Conservation (phyloP, 2,113 vertebrate species). For the Tyrannus savana region DNA sequence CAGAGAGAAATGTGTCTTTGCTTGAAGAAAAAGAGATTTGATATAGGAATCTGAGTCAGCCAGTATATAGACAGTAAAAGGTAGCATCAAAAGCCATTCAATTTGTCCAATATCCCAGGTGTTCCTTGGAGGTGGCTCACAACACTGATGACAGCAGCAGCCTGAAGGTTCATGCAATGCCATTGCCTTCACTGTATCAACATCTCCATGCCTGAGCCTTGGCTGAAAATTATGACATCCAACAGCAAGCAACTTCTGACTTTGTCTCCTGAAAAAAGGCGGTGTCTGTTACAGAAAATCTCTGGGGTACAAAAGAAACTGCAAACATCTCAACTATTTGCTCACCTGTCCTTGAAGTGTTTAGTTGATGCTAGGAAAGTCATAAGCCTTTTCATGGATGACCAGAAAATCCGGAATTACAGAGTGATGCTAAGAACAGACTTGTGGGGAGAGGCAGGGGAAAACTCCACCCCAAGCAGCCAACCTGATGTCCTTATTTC, state of each 20-base stretch:
- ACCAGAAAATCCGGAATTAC: background rate
- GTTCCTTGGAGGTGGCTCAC: background rate
- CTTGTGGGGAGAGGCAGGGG: background rate
- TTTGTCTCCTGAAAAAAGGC: background rate
- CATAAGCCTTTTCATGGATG: background rate
- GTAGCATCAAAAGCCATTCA: background rate
- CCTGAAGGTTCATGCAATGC: background rate
- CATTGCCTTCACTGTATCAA: background rate
- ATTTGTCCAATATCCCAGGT: background rate
- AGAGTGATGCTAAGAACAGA: background rate
- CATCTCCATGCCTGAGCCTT: background rate
- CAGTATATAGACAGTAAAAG: background rate
- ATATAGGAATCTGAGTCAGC: background rate
- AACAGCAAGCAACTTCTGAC: background rate
- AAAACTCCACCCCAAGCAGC: background rate
- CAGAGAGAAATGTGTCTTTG: background rate
- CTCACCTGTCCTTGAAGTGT: background rate
- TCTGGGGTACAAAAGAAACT: background rate
- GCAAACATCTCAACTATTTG: background rate
- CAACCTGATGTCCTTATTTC: background rate
- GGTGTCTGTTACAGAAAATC: background rate
- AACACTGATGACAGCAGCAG: background rate
- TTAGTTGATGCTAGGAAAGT: background rate
- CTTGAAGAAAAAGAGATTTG: background rate
- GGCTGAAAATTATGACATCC: background rate